A percentile compares a stretch with the other conserved stretches of the same genome.
These are phyloP conservation scores for Peribatodes rhomboidaria DNA, from an alignment of 2,888 invertebrate species.

Conservation along the genomic window DNA sequence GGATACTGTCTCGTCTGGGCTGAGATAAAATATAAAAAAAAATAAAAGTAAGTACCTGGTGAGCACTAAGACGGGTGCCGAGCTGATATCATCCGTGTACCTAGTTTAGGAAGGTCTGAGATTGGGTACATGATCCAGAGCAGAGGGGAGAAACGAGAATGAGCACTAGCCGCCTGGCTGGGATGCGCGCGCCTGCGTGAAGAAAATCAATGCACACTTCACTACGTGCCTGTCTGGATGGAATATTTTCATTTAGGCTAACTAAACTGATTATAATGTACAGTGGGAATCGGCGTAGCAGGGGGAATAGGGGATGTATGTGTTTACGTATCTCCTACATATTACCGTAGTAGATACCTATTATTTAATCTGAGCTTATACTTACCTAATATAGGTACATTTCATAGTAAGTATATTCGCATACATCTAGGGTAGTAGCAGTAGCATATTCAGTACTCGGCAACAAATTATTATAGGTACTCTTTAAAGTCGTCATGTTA, in stretches of 20 bases:
- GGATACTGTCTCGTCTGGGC: too few relatives aligned
- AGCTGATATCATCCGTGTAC: background rate
- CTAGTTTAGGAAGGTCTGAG: conserved; percentile 18
- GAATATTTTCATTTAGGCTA: conserved; percentile 26
- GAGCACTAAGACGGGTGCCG: too few relatives aligned
- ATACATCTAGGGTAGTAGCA: too few relatives aligned
- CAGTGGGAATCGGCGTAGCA: background rate
- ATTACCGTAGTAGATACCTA: background rate
- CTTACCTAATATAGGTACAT: too few relatives aligned
- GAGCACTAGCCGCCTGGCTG: conserved; percentile 7
- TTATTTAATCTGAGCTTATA: too few relatives aligned
- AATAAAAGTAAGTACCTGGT: too few relatives aligned
- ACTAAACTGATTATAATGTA: conserved; percentile 18
- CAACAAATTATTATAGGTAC: too few relatives aligned
- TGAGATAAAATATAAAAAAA: too few relatives aligned
- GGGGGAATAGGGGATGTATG: background rate
- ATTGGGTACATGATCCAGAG: conserved; percentile 22
- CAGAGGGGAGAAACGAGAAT: conserved; percentile 25
- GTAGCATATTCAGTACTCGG: too few relatives aligned
- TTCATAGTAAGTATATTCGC: too few relatives aligned
- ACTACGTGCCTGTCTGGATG: conserved; percentile 17
- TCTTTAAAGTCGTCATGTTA: too few relatives aligned
- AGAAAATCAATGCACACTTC: conserved; percentile 43
- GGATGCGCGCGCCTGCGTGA: conserved; percentile 40
- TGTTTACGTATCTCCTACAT: background rate